Conservation (phyloP, 2,113 vertebrate species). For the Irena cyanogastra region DNA sequence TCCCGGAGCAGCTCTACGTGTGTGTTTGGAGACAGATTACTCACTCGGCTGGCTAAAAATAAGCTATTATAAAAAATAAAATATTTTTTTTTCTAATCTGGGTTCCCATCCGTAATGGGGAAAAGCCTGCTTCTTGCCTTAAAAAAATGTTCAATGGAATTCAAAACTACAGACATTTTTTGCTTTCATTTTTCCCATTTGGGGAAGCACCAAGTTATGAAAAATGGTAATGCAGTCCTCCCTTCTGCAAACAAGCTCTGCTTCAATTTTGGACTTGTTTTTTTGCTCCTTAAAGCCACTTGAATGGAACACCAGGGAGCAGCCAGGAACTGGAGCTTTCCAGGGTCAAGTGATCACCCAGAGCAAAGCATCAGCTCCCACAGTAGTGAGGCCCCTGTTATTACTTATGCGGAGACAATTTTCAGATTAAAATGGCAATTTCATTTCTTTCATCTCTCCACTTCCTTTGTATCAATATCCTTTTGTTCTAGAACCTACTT, state of each 20-base stretch:
- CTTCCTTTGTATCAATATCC: background rate
- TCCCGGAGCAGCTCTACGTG: fast-evolving
- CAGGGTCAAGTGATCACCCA: background rate
- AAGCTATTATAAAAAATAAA: too few species aligned
- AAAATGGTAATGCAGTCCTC: background rate
- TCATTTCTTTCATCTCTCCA: background rate
- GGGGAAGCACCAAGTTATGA: background rate
- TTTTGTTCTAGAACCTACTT: conserved; percentile 22
- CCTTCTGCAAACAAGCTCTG: background rate
- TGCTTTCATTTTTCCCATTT: background rate
- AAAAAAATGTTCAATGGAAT: background rate
- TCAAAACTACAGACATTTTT: background rate
- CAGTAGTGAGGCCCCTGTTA: background rate
- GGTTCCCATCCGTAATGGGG: background rate
- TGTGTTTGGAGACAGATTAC: background rate
- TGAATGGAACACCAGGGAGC: background rate
- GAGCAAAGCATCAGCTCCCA: background rate
- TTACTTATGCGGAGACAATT: background rate
- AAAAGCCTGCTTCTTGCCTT: background rate
- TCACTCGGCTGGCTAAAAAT: background rate
- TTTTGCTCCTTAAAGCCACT: background rate
- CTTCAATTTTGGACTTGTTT: background rate
- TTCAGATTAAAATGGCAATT: conserved; percentile 30
- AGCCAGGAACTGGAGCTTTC: background rate
- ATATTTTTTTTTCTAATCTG: background rate